Evolutionary conservation across 1,140 invertebrate genomes (phyloP), one percentile per base, ranked within the genome.

Genomic region (Zaprionus ghesquierei): DNA sequence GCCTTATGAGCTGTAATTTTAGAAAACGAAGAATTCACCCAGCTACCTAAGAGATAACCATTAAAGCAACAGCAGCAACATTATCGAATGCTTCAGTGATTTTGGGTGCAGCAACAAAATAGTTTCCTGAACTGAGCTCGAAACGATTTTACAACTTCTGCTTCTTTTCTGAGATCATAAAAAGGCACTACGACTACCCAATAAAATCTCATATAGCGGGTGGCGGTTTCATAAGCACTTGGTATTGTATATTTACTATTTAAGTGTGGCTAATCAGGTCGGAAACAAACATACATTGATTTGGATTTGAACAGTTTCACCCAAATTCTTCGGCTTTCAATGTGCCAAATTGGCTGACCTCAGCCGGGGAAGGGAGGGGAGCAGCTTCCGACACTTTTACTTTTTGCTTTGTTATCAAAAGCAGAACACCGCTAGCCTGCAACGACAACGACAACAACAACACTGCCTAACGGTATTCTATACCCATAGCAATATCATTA

Each of bases 21-120:
- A 31, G 58, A 62, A 56, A 65, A 65, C 63, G 18, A 56, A 56
- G 44, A 55, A 55, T 38, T 46, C 61, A 9, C 12, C 15, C 23
- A 53, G 35, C 35, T 9, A 22, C 8, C 41, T 22, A 27, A 9
- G 9, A 63, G 49, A 54, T 41, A n/a, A 54, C 22, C 33, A 55
- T 29, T 35, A 53, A 73, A 49, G 54, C 20, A 18, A 61, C 56
- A 77, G 44, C 18, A 62, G 41, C 41, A 75, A n/a, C 35, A 31
- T 20, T 1, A 41, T 56, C 38, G 50, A 69, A 79, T 79, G 78
- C 78, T 80, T 53, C 68, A 81, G 68, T 81, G 78, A 77, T 46
- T 80, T 80, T 80, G 62, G 64, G 80, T 74, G 77, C 66, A 80
- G 58, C 20, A 66, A 58, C 66, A 58, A 75, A 74, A 79, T 56